Evolutionary conservation across 2,113 vertebrate species (phyloP), one percentile per base, ranked within the genome.

Genomic region (Australoheros scitulus): DNA sequence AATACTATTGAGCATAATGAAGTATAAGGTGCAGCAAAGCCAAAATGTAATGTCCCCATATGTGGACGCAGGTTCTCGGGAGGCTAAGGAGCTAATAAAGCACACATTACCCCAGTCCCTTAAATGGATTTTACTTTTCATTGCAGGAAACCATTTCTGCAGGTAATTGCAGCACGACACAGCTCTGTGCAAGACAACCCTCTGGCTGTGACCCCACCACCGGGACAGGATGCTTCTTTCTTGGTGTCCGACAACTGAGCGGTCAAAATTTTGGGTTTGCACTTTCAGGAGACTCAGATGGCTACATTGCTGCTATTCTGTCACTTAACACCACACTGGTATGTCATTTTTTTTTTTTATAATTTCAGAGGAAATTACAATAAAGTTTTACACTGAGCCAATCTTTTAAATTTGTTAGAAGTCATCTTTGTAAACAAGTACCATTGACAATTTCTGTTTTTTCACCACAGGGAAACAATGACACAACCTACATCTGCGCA

Each of bases 401-500:
- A 26, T 26, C 29, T 32, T 32, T 32, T 32, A 32, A 26, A 26
- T 34, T 32, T 60, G 14, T 60, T 32, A 60, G 15, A 10, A 0
- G 24, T 59, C 24, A 59, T 29, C 24, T 29, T 59, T 59, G 3
- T 29, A 29, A 26, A 59, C 24, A 29, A 7, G 59, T 24, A 47
- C 0, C 3, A 43, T 26, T 75, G 11, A 76, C 10, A 15, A 1
- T 86, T 34, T 41, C 11, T 64, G 22, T 0, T 81, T 88, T 77
- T 74, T 5, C 41, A 29, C 9, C 1, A 50, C 68, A 95, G 94
- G 83, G 75, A 36, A 15, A 2, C 41, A 76, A 52, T 5, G 84
- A 68, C 65, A 56, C 11, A 2, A 52, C 87, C 22, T 95, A 91
- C 41, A 18, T 94, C 20, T 94, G 93, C 15, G 90, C 89, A n/a